Evolutionary conservation across 2,113 vertebrate genomes (phyloP).

Genomic region (Hippopotamus amphibius): DNA sequence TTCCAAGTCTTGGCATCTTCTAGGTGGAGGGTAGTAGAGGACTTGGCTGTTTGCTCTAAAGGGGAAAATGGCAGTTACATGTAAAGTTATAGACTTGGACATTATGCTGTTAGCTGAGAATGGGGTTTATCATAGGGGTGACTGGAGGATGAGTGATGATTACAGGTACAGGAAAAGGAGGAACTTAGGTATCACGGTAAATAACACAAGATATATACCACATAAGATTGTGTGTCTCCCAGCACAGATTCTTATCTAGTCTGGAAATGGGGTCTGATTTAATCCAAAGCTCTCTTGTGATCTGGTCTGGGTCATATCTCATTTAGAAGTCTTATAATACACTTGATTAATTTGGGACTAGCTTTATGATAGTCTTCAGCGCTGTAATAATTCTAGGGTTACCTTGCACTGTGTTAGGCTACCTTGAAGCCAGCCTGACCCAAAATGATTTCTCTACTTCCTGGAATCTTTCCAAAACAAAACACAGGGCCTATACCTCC

Average conservation of each 20-base stretch:
- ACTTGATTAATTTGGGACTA: conserved; percentile 26
- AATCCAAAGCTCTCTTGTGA: not conserved
- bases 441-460: not conserved
- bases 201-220: not conserved
- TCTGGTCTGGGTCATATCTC: not conserved
- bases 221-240: not conserved
- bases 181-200: conserved; percentile 37
- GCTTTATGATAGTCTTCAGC: not conserved
- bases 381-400: conserved; percentile 25
- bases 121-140: not conserved
- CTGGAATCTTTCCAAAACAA: conserved; percentile 29
- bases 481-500: not conserved
- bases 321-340: conserved; percentile 25
- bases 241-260: not conserved
- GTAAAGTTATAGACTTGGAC: not conserved
- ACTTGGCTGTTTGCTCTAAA: not conserved
- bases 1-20: conserved; percentile 46
- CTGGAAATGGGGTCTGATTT: conserved; percentile 25
- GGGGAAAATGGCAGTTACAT: conserved; percentile 44
- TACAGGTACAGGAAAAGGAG: not conserved
- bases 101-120: conserved; percentile 40
- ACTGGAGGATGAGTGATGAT: conserved; percentile 29
- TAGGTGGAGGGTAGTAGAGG: not conserved
- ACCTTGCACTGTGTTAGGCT: not conserved
- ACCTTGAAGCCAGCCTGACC: conserved; percentile 22